Evolutionary conservation across 1,140 invertebrate genomes (phyloP), one percentile per base, ranked within the genome.

Genomic region (Drosophila littoralis): DNA sequence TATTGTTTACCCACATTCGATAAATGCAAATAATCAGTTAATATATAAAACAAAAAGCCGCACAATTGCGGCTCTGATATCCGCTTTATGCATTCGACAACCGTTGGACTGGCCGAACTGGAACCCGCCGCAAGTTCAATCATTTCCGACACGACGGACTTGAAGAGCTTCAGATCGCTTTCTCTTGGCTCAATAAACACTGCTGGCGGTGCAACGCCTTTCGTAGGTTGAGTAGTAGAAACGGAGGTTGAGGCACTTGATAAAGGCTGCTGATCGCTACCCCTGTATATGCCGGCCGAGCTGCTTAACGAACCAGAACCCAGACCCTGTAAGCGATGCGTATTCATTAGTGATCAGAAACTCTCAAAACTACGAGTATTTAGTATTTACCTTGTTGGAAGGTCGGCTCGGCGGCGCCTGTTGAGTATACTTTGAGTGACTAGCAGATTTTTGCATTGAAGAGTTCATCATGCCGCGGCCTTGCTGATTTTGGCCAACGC

Each of bases 11-110:
- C 82, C 10, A 93, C 91, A 81, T 93, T 78, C 63, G 92, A 86
- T 67, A 93, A 90, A 91, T 92, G 91, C 75, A 92, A 90, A 78
- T 92, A 91, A 38, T 90, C 77, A 43, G 79, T 83, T 55, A 92
- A 61, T 65, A 91, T 79, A 40, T 91, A 90, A 65, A 77, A 92
- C 17, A 92, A 52, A 8, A 92, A 78, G 8, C 78, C 81, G 55
- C 88, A 85, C 8, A 82, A 82, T 13, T 79, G 68, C 42, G 54
- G 43, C 32, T 92, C 81, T 9, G 73, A 58, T 61, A 92, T 67
- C 33, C 75, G 75, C 2, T 80, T 80, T 0, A 91, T 77, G 48
- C 90, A 88, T 38, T 69, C 35, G 22, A 82, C 58, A 33, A 68
- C 57, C 6, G 45, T 33, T 12, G 60, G 65, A 6, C 64, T 72